A percentile compares a stretch with the other conserved stretches of the same genome.
phyloP scores from a whole-genome alignment of 2,113 vertebrate species.

The Turdus rufiventris region DNA sequence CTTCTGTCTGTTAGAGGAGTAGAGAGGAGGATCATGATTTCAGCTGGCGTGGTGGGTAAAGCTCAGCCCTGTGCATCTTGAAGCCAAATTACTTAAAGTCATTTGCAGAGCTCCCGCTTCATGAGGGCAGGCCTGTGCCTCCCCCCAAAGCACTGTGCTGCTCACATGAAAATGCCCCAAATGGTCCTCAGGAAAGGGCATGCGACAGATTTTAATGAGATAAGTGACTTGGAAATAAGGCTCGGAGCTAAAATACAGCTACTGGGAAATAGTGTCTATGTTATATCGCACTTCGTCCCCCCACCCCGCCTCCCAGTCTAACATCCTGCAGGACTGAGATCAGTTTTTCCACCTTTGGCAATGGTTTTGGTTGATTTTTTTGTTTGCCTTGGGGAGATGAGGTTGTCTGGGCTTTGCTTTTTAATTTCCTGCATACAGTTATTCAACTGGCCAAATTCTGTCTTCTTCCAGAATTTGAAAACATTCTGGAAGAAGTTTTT shows the following conservation, averaged over 20 bases:
- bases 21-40: background rate
- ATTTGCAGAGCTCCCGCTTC: background rate
- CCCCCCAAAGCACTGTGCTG: background rate
- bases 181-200: background rate
- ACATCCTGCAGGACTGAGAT: background rate
- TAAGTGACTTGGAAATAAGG: slow-evolving; percentile 14
- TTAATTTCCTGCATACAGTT: background rate
- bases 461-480: background rate
- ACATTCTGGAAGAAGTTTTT: background rate
- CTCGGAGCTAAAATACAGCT: background rate
- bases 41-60: background rate
- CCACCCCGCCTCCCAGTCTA: background rate
- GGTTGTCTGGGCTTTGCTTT: background rate
- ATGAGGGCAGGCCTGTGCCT: background rate
- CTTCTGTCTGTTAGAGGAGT: background rate
- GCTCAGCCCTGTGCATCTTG: background rate
- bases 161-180: background rate
- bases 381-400: background rate
- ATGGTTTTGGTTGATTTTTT: background rate
- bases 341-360: background rate
- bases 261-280: background rate
- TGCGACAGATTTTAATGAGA: background rate
- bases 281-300: background rate
- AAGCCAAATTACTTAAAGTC: background rate
- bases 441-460: background rate